Percentiles rank a stretch among this genome's conserved stretches.
Evolutionary conservation across 2,797 vertebrate species (phyloP).

Genomic region (Centroberyx gerrardi): DNA sequence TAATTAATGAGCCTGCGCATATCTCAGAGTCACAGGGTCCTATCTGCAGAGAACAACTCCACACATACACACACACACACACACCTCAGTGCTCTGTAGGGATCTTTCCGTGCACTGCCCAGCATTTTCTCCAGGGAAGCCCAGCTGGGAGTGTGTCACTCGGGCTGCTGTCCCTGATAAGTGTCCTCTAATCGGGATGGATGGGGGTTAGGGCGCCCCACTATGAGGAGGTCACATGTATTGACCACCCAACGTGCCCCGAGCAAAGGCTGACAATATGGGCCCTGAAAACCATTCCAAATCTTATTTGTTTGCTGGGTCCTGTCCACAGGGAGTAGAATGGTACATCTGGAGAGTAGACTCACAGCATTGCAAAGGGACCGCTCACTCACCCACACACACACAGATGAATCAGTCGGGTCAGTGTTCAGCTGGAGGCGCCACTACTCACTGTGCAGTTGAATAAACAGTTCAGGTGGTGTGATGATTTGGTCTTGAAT

Average conservation of each 20-base stretch:
- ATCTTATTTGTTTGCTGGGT: conserved; percentile 67
- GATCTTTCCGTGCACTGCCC: conserved; percentile 61
- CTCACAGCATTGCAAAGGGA: conserved; percentile 26
- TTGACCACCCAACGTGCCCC: conserved; percentile 75
- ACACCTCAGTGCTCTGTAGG: conserved; percentile 55
- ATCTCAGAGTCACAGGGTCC: conserved; percentile 84
- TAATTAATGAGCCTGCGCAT: conserved; percentile 87
- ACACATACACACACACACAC: conserved; percentile 29
- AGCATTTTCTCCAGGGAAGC: conserved; percentile 74
- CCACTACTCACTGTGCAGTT: conserved; percentile 8
- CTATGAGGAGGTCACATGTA: conserved; percentile 77
- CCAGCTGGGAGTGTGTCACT: conserved; percentile 77
- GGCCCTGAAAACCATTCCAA: conserved; percentile 62
- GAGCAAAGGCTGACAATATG: conserved; percentile 58
- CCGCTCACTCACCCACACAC: conserved; percentile 17
- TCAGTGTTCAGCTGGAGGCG: conserved; percentile 27
- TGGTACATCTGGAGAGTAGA: conserved; percentile 45
- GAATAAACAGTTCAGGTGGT: conserved; percentile 20
- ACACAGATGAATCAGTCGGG: conserved; percentile 14
- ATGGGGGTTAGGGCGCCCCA: conserved; percentile 70
- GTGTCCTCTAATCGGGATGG: conserved; percentile 83
- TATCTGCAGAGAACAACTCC: conserved; percentile 77
- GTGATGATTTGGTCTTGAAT: conserved; percentile 14
- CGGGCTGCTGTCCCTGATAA: conserved; percentile 75
- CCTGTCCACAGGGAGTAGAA: conserved; percentile 43